Conservation (phyloP, 2,113 vertebrate species). For the Cryptotis parvus region DNA sequence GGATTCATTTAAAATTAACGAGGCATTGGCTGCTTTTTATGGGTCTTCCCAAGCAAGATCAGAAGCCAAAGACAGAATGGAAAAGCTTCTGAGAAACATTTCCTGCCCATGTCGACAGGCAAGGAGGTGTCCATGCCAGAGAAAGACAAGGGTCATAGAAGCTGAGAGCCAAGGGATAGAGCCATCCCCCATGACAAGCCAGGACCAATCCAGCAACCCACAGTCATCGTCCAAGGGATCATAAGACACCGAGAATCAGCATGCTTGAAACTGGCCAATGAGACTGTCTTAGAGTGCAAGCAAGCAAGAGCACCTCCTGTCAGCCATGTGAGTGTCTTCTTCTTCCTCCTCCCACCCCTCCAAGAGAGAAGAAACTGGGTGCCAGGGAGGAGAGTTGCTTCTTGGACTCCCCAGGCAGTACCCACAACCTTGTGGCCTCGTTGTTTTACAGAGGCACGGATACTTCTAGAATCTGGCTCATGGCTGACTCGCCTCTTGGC, state of each 20-base stretch:
- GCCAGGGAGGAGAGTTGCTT: neutral
- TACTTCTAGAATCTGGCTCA: conserved; percentile 43
- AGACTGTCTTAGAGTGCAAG: neutral
- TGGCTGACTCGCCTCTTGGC: neutral
- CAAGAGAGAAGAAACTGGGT: too few species aligned
- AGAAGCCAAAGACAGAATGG: conserved; percentile 62
- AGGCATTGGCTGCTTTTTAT: conserved; percentile 74
- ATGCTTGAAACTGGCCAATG: neutral
- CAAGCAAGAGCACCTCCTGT: neutral
- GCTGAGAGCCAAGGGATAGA: neutral
- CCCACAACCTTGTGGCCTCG: neutral
- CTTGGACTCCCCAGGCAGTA: neutral
- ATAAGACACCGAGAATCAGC: neutral
- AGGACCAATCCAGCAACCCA: neutral
- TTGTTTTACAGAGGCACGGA: conserved; percentile 23
- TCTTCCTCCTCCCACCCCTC: neutral
- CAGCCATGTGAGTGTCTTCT: neutral
- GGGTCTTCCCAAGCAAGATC: conserved; percentile 73
- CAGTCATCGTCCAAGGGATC: too few species aligned
- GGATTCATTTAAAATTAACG: conserved; percentile 74
- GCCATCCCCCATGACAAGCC: neutral
- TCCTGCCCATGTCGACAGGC: conserved; percentile 47
- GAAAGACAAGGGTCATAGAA: neutral
- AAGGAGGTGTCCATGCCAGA: neutral
- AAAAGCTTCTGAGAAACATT: neutral